phyloP scores from a whole-genome alignment of 2,888 invertebrate species.

The Reticulitermes lucifugus region DNA sequence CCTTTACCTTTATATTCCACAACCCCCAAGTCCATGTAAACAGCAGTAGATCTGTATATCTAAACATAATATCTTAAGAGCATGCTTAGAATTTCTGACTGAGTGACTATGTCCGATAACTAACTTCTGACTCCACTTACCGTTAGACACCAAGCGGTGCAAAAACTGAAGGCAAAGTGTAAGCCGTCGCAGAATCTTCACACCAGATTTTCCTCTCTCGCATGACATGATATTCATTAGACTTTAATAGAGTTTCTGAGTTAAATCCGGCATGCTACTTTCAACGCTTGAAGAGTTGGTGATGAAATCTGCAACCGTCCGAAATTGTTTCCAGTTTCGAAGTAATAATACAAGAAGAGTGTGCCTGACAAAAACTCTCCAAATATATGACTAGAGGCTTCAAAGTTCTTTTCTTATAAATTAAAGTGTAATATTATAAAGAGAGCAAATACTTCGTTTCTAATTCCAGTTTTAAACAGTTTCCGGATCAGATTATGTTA shows the following conservation, averaged over 20 bases:
- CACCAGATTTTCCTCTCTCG: not conserved
- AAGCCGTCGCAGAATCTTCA: not conserved
- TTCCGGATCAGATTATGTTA: no score
- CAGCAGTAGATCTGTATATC: no score
- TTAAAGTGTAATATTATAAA: no score
- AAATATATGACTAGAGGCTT: no score
- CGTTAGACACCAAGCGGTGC: not conserved
- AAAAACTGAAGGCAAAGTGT: not conserved
- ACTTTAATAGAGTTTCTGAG: not conserved
- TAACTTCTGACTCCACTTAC: not conserved
- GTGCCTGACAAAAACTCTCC: not conserved
- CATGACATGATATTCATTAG: not conserved
- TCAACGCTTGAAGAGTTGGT: not conserved
- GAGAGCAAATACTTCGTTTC: no score
- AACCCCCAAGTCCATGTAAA: no score
- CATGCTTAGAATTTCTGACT: not conserved
- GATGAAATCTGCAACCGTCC: not conserved
- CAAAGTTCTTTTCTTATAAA: no score
- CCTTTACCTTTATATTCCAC: no score
- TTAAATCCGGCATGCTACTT: not conserved
- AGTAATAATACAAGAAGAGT: not conserved
- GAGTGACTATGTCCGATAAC: not conserved
- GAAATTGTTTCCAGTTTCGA: not conserved
- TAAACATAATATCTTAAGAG: no score
- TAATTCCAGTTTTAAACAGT: no score